Conservation (phyloP, 2,888 invertebrate species). For the Merodon equestris region DNA sequence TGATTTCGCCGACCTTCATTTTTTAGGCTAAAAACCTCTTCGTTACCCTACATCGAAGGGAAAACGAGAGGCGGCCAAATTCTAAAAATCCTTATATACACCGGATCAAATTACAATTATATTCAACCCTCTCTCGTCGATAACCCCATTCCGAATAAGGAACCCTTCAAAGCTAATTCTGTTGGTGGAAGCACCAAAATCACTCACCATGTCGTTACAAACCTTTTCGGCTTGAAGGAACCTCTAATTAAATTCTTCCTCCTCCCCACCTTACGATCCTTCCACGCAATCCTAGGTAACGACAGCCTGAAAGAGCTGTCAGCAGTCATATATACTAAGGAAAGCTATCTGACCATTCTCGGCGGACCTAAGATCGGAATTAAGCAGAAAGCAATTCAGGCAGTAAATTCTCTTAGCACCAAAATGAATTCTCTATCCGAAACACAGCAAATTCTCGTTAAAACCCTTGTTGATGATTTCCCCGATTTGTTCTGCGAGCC, state of each 20-base stretch:
- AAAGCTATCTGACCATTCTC: conserved; percentile 26
- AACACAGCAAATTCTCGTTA: neutral
- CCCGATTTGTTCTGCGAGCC: conserved; percentile 10
- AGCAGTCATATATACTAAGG: conserved; percentile 26
- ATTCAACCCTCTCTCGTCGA: conserved; percentile 8
- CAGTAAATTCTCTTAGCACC: neutral
- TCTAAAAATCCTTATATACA: neutral
- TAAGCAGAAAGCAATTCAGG: conserved; percentile 11
- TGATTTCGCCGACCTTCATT: conserved; percentile 1
- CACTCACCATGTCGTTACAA: conserved; percentile 1
- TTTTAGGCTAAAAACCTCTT: neutral
- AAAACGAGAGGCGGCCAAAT: neutral
- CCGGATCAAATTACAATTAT: conserved; percentile 10
- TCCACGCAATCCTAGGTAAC: conserved; percentile 42
- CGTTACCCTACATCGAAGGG: neutral
- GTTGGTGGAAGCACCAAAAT: conserved; percentile 15
- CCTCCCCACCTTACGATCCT: conserved; percentile 33
- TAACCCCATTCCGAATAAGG: neutral
- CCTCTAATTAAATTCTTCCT: conserved; percentile 32
- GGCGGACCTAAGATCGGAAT: conserved; percentile 9
- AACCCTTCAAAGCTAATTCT: conserved; percentile 10
- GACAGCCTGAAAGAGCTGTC: conserved; percentile 33
- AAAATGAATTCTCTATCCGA: conserved; percentile 1
- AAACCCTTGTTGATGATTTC: conserved; percentile 10
- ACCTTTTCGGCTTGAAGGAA: neutral